A percentile compares a stretch with the other conserved stretches of the same genome.
Evolutionary conservation across 37 sponge, comb jelly and placozoan genomes (phyloP).

Genomic region (Diacarnus erythraeanus): DNA sequence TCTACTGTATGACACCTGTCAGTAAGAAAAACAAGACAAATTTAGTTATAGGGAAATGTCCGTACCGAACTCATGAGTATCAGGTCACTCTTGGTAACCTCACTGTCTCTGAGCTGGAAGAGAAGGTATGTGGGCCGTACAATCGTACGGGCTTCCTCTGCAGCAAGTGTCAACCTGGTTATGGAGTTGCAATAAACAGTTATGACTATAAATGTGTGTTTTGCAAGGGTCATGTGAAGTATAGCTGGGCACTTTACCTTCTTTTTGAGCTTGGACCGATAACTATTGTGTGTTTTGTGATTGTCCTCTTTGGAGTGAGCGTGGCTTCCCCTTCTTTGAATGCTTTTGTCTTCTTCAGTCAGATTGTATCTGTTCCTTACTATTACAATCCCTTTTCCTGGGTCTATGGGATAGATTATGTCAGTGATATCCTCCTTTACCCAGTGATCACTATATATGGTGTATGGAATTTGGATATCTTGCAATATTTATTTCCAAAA

Average conservation of each 20-base stretch:
- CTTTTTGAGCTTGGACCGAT: conserved; percentile 28
- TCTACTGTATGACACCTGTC: conserved; percentile 6
- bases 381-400: conserved; percentile 15
- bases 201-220: conserved; percentile 13
- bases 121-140: background rate
- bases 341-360: conserved; percentile 62
- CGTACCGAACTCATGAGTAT: conserved; percentile 1
- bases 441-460: conserved; percentile 9
- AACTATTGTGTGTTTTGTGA: conserved; percentile 24
- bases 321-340: conserved; percentile 45
- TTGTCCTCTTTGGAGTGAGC: conserved; percentile 39
- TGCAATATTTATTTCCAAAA: conserved; percentile 3
- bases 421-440: background rate
- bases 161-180: conserved; percentile 15
- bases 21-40: background rate
- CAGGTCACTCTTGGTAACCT: background rate
- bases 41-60: conserved; percentile 8
- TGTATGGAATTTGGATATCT: conserved; percentile 68
- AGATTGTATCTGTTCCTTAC: conserved; percentile 28
- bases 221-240: background rate
- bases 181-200: conserved; percentile 28
- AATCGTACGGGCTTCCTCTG: conserved; percentile 31
- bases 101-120: background rate
- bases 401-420: background rate
- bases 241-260: conserved; percentile 29